Evolutionary conservation across 2,888 invertebrate genomes (phyloP).

Genomic region (Fissipunctia ypsillon): DNA sequence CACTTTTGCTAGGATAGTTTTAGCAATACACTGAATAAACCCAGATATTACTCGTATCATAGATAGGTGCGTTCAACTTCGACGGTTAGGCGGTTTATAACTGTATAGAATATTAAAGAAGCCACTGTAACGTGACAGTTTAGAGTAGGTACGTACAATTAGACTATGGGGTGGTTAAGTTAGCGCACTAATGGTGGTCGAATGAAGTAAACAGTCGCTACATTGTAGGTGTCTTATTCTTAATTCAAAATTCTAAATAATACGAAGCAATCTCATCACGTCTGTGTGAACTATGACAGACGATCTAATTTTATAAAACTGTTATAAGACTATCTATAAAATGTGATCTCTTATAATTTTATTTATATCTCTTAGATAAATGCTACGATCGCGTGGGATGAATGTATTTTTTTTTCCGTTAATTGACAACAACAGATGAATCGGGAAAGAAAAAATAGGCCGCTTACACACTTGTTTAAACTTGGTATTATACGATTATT

Average conservation of each 20-base stretch:
- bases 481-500: background rate
- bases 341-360: slow-evolving; percentile 85
- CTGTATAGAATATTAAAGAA: slow-evolving; percentile 38
- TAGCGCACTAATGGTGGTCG: slow-evolving; percentile 47
- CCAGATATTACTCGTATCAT: slow-evolving; percentile 35
- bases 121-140: slow-evolving; percentile 50
- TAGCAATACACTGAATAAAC: slow-evolving; percentile 57
- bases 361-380: slow-evolving; percentile 77
- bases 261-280: slow-evolving; percentile 81
- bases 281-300: slow-evolving; percentile 68
- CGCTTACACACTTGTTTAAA: slow-evolving; percentile 12
- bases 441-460: slow-evolving; percentile 15
- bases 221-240: slow-evolving; percentile 66
- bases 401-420: slow-evolving; percentile 29
- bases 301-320: slow-evolving; percentile 65
- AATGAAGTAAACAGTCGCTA: slow-evolving; percentile 55
- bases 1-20: slow-evolving; percentile 46
- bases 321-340: slow-evolving; percentile 76
- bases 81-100: slow-evolving; percentile 42
- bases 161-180: slow-evolving; percentile 38
- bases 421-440: slow-evolving; percentile 35
- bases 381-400: slow-evolving; percentile 77
- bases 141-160: slow-evolving; percentile 53
- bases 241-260: slow-evolving; percentile 82
- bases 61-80: slow-evolving; percentile 41